phyloP scores from a whole-genome alignment of 2,888 invertebrate genomes.

The Apamea epomidion region DNA sequence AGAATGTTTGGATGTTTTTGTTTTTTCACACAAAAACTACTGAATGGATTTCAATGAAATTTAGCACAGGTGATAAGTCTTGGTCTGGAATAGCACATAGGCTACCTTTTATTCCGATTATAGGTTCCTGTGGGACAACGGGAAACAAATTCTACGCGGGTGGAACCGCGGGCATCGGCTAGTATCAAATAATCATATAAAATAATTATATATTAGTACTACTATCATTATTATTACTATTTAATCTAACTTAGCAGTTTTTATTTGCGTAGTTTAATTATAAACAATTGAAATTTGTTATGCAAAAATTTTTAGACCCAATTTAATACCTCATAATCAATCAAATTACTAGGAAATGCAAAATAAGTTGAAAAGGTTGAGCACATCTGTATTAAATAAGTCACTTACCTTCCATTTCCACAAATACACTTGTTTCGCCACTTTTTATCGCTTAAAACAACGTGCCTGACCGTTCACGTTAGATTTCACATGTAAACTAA shows the following conservation, averaged over 20 bases:
- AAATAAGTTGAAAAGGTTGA: constrained; percentile 58
- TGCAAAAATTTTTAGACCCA: constrained; percentile 53
- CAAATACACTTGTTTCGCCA: constrained; percentile 60
- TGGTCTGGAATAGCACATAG: constrained; percentile 40
- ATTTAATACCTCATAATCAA: constrained; percentile 53
- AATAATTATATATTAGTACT: constrained; percentile 41
- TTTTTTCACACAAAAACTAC: constrained; percentile 37
- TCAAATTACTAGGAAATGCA: constrained; percentile 49
- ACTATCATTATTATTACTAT: constrained; percentile 45
- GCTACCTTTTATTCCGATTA: constrained; percentile 40
- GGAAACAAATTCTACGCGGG: constrained; percentile 40
- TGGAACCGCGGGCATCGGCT: constrained; percentile 29
- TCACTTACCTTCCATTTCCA: constrained; percentile 59
- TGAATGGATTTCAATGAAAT: constrained; percentile 39
- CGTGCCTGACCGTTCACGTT: constrained; percentile 55
- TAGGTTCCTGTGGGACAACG: constrained; percentile 38
- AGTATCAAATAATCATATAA: constrained; percentile 42
- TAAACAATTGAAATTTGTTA: constrained; percentile 45
- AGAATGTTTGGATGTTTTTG: constrained; percentile 37
- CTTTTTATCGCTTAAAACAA: constrained; percentile 57
- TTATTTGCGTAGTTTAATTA: constrained; percentile 44
- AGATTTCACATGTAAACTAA: constrained; percentile 57
- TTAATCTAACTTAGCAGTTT: constrained; percentile 52
- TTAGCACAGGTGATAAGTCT: constrained; percentile 44
- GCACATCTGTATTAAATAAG: constrained; percentile 57